Base-by-base conservation (phyloP, 2,113 vertebrate species). In the Cololabis saira region DNA sequence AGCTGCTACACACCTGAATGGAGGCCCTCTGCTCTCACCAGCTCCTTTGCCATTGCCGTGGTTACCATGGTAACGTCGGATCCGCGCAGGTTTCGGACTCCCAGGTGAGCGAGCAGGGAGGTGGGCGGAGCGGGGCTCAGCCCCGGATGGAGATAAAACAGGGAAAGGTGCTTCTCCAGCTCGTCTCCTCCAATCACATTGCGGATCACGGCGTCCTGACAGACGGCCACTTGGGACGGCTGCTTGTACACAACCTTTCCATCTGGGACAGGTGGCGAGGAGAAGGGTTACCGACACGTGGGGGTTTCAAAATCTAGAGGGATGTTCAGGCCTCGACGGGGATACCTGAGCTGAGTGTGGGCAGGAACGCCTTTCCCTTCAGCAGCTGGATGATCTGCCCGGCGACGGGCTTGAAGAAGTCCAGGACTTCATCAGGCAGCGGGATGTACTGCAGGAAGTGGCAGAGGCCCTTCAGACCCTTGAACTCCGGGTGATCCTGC, bases 381-480 rank as follows among this genome's bases (percentile, higher is more conserved):
- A 94, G 90, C 51, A 92, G 73, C 80, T 93, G 92, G 40, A 93
- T 90, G 53, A 94, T 93, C 85, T 93, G 88, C 72, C 87, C 85
- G 1, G 93, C 93, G 49, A 94, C 92, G 37, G 93, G 93, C 60
- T 88, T 92, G 72, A 94, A 94, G 88, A 94, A 94, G 81, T 94
- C 93, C 74, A 93, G 45, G 61, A 94, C 91, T 78, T 94, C 93
- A 1, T 93, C 92, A 50, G 93, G 89, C 16, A 93, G 78, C 5
- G 93, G 93, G 11, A 93, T 76, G 22, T 92, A 94, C 74, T 90
- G 89, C 67, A 94, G 74, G 76, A 93, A 92, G 47, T 88, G 78
- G 58, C 89, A 90, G 12, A 94, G 90, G 11, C 93, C 93, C 24
- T 73, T 80, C 54, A 94, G 79, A 0, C 91, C 90, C 5, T 19